Evolutionary conservation across 1,140 invertebrate species (phyloP).

Genomic region (Eurosta solidaginis): DNA sequence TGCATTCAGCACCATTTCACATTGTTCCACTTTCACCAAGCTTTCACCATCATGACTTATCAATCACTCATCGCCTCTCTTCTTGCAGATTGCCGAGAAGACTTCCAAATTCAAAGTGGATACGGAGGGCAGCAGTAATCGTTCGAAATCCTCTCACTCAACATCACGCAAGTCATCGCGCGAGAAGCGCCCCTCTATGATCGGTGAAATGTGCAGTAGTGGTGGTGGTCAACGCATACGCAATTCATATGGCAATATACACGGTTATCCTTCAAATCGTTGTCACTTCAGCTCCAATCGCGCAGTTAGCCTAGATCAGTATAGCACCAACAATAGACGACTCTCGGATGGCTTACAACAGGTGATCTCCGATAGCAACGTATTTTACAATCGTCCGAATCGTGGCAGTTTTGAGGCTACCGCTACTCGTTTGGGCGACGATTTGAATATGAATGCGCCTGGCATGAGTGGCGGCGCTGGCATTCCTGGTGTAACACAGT

Average conservation of each 20-base stretch:
- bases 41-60: background rate
- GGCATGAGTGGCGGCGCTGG: background rate
- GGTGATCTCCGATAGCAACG: constrained; percentile 58
- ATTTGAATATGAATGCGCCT: constrained; percentile 52
- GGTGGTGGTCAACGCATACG: constrained; percentile 55
- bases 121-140: constrained; percentile 66
- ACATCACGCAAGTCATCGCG: constrained; percentile 55
- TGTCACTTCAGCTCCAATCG: constrained; percentile 58
- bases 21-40: background rate
- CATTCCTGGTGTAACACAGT: constrained; percentile 16
- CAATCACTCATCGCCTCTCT: background rate
- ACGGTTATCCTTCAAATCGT: constrained; percentile 55
- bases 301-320: constrained; percentile 57
- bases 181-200: constrained; percentile 59
- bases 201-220: constrained; percentile 58
- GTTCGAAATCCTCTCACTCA: constrained; percentile 55
- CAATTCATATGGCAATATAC: constrained; percentile 58
- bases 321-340: constrained; percentile 54
- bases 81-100: constrained; percentile 67
- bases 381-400: constrained; percentile 55
- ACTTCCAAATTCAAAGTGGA: constrained; percentile 76
- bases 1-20: no score
- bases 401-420: constrained; percentile 45
- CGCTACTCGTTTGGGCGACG: constrained; percentile 36
- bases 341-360: constrained; percentile 57